phyloP scores from a whole-genome alignment of 2,797 vertebrate species.

The Lagorchestes hirsutus region DNA sequence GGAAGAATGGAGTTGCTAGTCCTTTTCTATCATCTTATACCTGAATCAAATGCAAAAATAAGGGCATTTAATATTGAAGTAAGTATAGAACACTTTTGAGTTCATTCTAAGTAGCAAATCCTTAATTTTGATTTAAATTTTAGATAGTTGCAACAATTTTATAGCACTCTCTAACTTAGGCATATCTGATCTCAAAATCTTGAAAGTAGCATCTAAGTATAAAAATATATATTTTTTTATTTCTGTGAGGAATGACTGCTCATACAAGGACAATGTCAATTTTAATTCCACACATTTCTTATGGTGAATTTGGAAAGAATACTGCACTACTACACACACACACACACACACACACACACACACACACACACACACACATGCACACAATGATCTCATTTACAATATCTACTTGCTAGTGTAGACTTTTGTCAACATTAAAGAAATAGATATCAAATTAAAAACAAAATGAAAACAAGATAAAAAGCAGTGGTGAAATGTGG shows the following conservation, averaged over 20 bases:
- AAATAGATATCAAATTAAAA: not conserved
- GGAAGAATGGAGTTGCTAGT: conserved; percentile 2
- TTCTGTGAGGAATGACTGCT: not conserved
- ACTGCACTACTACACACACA: not conserved
- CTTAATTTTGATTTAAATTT: not conserved
- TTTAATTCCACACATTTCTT: not conserved
- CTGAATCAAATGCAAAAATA: not conserved
- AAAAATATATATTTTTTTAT: not conserved
- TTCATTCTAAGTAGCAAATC: not conserved
- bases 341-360: too few species aligned
- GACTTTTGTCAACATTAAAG: not conserved
- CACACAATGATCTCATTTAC: not conserved
- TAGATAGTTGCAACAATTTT: not conserved
- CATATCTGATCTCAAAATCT: not conserved
- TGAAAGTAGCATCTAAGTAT: not conserved
- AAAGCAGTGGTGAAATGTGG: not conserved
- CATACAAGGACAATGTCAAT: not conserved
- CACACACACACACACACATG: too few species aligned
- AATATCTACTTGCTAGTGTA: not conserved
- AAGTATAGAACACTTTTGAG: not conserved
- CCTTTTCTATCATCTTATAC: conserved; percentile 9
- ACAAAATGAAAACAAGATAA: not conserved
- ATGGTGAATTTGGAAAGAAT: not conserved
- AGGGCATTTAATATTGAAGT: not conserved
- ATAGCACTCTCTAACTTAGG: not conserved